Percentiles rank a stretch among this genome's conserved stretches.
Evolutionary conservation across 2,797 vertebrate species (phyloP).

Genomic region (Antennarius maculatus): DNA sequence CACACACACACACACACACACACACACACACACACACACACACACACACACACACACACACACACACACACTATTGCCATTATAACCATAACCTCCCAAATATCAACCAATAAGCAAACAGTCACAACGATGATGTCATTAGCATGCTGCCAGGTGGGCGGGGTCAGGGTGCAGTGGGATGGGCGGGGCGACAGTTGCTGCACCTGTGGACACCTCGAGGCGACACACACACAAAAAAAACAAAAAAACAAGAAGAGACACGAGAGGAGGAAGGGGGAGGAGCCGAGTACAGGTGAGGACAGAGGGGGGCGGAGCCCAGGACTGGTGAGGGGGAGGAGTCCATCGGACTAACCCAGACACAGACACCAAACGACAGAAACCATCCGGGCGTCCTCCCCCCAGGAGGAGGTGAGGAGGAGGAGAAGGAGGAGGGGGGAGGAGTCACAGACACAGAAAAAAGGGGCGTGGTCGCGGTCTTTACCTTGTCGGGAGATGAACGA

Average conservation of each 20-base stretch:
- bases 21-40: neutral
- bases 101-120: conserved; percentile 35
- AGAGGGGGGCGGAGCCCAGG: neutral
- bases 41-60: conserved; percentile 11
- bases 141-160: conserved; percentile 53
- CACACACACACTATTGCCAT: conserved; percentile 28
- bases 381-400: conserved; percentile 17
- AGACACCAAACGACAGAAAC: conserved; percentile 26
- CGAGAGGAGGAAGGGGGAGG: no score
- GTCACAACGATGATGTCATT: conserved; percentile 48
- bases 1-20: conserved; percentile 5
- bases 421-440: conserved; percentile 24
- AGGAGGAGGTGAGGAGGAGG: conserved; percentile 11
- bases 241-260: no score
- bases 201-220: conserved; percentile 1
- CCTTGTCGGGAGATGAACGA: conserved; percentile 88
- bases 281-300: neutral
- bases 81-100: neutral
- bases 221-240: neutral
- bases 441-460: conserved; percentile 48
- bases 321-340: neutral
- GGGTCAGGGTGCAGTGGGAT: conserved; percentile 8
- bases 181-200: conserved; percentile 5
- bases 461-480: conserved; percentile 72
- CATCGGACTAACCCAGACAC: conserved; percentile 32